phyloP scores from a whole-genome alignment of 2,113 vertebrate species.

The Galemys pyrenaicus region DNA sequence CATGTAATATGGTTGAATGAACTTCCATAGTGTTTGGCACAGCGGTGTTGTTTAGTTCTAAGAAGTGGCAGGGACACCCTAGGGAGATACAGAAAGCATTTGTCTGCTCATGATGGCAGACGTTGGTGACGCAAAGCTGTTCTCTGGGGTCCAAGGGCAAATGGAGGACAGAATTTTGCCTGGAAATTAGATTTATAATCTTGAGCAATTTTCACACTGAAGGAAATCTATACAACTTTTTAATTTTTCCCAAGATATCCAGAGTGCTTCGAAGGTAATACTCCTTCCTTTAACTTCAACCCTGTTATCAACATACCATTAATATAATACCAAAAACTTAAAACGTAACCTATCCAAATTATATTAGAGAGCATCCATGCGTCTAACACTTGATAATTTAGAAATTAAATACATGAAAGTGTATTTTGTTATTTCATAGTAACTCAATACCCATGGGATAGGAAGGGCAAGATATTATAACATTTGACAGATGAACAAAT shows the following conservation, averaged over 20 bases:
- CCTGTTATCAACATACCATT: background rate
- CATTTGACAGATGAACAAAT: constrained; percentile 40
- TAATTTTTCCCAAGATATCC: background rate
- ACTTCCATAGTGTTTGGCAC: constrained; percentile 42
- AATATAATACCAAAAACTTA: constrained; percentile 19
- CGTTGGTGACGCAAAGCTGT: background rate
- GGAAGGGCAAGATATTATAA: background rate
- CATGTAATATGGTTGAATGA: constrained; percentile 20
- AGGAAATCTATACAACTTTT: background rate
- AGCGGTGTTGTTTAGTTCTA: constrained; percentile 29
- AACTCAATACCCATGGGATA: background rate
- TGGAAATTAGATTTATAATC: constrained; percentile 15
- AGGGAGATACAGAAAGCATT: background rate
- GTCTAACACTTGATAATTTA: background rate
- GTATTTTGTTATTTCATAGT: constrained; percentile 47
- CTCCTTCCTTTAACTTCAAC: background rate
- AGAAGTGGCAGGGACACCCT: constrained; percentile 12
- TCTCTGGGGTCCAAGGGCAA: constrained; percentile 7
- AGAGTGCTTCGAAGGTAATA: background rate
- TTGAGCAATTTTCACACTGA: background rate
- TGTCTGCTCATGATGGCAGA: background rate
- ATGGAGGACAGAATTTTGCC: background rate
- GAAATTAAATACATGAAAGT: constrained; percentile 7
- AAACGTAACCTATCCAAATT: constrained; percentile 25
- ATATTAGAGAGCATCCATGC: background rate